Evolutionary conservation across 1,140 invertebrate genomes (phyloP).

Genomic region (Camponotus floridanus): DNA sequence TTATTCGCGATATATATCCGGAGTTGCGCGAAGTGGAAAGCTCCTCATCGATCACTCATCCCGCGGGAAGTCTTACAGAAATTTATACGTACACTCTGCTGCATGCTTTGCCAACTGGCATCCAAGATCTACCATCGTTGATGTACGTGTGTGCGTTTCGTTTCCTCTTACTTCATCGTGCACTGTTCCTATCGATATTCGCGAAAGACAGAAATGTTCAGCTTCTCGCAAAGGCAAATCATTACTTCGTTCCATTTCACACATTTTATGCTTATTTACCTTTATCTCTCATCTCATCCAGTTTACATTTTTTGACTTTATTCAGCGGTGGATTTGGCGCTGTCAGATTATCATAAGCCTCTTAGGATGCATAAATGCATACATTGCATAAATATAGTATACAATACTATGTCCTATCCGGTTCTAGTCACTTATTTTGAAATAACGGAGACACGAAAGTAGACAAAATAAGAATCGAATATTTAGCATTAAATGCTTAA

Average conservation of each 20-base stretch:
- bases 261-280: neutral
- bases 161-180: constrained; percentile 17
- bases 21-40: constrained; percentile 4
- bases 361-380: constrained; percentile 35
- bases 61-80: constrained; percentile 56
- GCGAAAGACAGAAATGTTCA: neutral
- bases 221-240: neutral
- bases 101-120: constrained; percentile 35
- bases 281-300: constrained; percentile 27
- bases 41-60: constrained; percentile 65
- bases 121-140: constrained; percentile 29
- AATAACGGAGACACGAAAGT: constrained; percentile 10
- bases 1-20: constrained; percentile 42
- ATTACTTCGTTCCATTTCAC: constrained; percentile 5
- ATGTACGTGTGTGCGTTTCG: constrained; percentile 50
- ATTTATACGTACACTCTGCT: constrained; percentile 53
- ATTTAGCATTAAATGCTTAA: neutral
- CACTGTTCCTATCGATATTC: constrained; percentile 1
- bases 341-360: constrained; percentile 53
- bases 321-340: neutral
- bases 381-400: neutral
- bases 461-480: neutral
- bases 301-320: neutral
- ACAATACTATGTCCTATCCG: constrained; percentile 21
- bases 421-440: constrained; percentile 50